Conservation (phyloP, 2,888 invertebrate species). For the Dione vanillae region DNA sequence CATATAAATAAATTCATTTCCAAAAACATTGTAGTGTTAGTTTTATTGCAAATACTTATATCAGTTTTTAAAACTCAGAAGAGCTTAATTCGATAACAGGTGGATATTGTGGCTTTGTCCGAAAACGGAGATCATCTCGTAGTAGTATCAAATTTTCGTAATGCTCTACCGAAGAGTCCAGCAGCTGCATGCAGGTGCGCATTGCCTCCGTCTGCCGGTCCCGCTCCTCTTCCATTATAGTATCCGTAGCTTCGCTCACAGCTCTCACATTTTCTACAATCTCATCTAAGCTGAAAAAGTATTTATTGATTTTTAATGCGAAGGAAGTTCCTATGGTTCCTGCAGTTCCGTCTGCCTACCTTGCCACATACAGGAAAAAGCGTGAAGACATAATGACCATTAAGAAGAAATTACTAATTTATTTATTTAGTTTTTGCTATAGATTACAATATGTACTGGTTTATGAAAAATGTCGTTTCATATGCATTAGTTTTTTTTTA, state of each 20-base stretch:
- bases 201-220: conserved; percentile 64
- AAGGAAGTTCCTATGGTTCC: too few species aligned
- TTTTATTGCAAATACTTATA: conserved; percentile 13
- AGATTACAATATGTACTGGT: too few species aligned
- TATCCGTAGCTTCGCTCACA: conserved; percentile 65
- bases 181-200: conserved; percentile 64
- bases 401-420: too few species aligned
- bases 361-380: too few species aligned
- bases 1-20: too few species aligned
- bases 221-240: conserved; percentile 62
- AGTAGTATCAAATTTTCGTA: conserved; percentile 72
- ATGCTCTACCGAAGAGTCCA: conserved; percentile 71
- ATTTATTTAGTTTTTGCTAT: too few species aligned
- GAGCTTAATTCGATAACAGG: conserved; percentile 65
- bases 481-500: too few species aligned
- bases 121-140: conserved; percentile 64
- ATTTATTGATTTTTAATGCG: not conserved
- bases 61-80: conserved; percentile 41
- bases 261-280: conserved; percentile 69
- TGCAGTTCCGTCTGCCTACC: too few species aligned
- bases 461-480: too few species aligned
- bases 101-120: conserved; percentile 59
- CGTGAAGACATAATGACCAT: too few species aligned
- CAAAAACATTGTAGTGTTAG: not conserved
- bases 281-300: conserved; percentile 65